Base-by-base conservation (phyloP, 2,113 vertebrate species). In the Picathartes gymnocephalus region DNA sequence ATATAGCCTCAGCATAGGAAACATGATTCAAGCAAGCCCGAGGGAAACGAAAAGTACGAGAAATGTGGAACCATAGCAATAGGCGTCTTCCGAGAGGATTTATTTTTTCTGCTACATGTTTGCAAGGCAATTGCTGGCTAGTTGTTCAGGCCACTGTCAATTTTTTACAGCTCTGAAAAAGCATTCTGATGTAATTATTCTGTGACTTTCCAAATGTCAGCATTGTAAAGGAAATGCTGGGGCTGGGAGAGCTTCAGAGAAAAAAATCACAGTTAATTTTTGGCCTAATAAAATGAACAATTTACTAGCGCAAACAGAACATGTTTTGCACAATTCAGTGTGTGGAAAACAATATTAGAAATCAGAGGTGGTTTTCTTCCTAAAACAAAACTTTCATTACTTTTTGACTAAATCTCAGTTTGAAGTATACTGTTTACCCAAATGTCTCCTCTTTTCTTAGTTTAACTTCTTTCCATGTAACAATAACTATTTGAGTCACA, bases 171-270 rank as follows among this genome's bases (percentile, higher is more conserved):
- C 15, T 85, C 44, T 73, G 57, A 66, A 80, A 84, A 95, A 78
- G 37, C 23, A 2, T 42, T 77, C 50, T 51, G 14, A 33, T 77
- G 14, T 31, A 70, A 86, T 70, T 93, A 54, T n/a, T 86, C 13
- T 78, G 33, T 88, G 68, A 83, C 44, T 91, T 88, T 78, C 64
- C 24, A 96, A 88, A 90, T 90, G 57, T 62, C 45, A 45, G n/a
- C 68, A 35, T 6, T 74, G 62, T 94, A 93, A 94, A 88, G 30
- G 20, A 92, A 68, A 35, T 53, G 9, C 8, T 68, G 35, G 11
- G 7, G 10, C 44, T 83, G 70, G 17, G 15, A 77, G 15, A 9
- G 7, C 22, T 82, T 81, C 60, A 64, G 24, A 62, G 30, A 27
- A 83, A 69, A 2, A 72, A 82, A 54, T 17, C 4, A 7, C 15